Percentiles rank a stretch among this genome's conserved stretches.
These are phyloP conservation scores for Hybognathus amarus DNA, from an alignment of 2,797 vertebrate species.

Conservation along the genomic window DNA sequence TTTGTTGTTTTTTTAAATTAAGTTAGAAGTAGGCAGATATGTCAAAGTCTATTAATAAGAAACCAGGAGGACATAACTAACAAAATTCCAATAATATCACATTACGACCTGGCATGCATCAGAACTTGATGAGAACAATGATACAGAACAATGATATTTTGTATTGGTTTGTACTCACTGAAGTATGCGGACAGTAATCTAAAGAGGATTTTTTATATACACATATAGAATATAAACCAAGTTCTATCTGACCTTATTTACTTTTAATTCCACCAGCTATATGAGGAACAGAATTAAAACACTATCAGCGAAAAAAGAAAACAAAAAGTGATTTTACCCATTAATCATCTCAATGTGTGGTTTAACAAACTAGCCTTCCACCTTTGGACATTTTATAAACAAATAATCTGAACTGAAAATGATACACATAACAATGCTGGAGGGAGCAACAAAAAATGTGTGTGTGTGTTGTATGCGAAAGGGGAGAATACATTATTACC, in stretches of 20 bases:
- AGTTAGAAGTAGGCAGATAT: background rate
- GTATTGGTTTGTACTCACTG: background rate
- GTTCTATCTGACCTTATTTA: background rate
- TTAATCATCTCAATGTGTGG: background rate
- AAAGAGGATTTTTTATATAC: background rate
- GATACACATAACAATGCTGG: slow-evolving; percentile 31
- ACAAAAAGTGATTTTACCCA: background rate
- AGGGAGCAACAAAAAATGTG: slow-evolving; percentile 3
- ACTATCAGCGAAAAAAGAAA: background rate
- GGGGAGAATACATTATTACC: slow-evolving; percentile 42
- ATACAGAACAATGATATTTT: background rate
- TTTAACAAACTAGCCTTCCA: slow-evolving; percentile 6
- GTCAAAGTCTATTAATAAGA: background rate
- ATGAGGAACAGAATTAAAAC: background rate
- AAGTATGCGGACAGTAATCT: background rate
- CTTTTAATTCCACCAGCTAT: background rate
- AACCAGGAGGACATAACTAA: background rate
- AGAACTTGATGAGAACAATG: no score
- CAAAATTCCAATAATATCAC: background rate
- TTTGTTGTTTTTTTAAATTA: background rate
- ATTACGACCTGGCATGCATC: background rate
- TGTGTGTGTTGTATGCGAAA: slow-evolving; percentile 1
- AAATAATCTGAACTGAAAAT: slow-evolving; percentile 14
- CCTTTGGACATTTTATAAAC: slow-evolving; percentile 18
- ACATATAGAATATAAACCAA: background rate